Conservation (phyloP, 2,113 vertebrate genomes). For the Suncus etruscus region DNA sequence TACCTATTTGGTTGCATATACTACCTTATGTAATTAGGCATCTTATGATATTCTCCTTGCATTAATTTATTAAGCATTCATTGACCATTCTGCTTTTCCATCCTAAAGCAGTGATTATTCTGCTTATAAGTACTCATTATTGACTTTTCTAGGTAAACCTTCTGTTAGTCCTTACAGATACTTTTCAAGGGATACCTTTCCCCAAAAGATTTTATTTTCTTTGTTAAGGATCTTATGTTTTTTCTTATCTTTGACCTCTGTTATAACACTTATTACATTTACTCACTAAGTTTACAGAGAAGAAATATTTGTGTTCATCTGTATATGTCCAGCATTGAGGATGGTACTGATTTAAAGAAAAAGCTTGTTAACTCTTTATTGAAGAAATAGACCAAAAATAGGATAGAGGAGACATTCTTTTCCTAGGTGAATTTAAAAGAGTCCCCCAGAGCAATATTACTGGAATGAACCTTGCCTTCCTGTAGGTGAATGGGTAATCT, state of each 20-base stretch:
- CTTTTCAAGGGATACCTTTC: background rate
- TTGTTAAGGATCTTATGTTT: background rate
- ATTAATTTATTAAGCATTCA: background rate
- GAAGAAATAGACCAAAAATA: background rate
- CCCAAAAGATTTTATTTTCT: background rate
- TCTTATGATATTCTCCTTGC: background rate
- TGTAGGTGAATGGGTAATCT: background rate
- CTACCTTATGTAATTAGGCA: background rate
- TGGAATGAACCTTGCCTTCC: background rate
- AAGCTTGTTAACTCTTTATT: constrained; percentile 3
- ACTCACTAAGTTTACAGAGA: background rate
- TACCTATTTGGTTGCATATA: background rate
- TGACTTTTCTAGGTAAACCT: background rate
- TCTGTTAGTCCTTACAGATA: background rate
- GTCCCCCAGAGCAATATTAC: background rate
- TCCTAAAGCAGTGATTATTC: background rate
- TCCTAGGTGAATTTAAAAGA: background rate
- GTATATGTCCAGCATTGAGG: background rate
- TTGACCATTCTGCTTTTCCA: background rate
- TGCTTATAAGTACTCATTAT: background rate
- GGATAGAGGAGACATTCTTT: background rate
- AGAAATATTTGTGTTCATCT: constrained; percentile 26
- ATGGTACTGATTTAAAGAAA: background rate
- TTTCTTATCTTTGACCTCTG: background rate
- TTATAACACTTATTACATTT: background rate